Percentiles rank a stretch among this genome's conserved stretches.
Evolutionary conservation across 1,140 invertebrate species (phyloP).

Genomic region (Mylabris phalerata): DNA sequence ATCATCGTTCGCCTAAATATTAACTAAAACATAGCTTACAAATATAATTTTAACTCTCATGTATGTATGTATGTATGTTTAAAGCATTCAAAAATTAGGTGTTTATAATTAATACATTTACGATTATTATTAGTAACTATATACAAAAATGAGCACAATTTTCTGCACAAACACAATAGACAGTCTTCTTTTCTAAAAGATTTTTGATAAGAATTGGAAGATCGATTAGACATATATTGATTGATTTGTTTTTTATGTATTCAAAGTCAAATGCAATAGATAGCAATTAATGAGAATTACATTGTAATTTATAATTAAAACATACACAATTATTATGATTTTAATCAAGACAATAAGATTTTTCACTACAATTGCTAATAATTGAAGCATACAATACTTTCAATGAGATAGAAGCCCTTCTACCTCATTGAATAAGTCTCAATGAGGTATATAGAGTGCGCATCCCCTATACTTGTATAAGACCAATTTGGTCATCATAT

Average conservation of each 20-base stretch:
- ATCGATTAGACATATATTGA: background rate
- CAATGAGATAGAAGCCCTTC: no score
- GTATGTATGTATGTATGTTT: conserved; percentile 21
- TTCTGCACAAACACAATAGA: background rate
- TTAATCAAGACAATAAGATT: background rate
- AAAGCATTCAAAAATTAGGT: conserved; percentile 30
- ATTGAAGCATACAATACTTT: background rate
- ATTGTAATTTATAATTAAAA: background rate
- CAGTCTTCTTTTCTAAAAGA: background rate
- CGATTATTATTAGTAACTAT: conserved; percentile 27
- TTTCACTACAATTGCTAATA: background rate
- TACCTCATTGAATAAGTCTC: no score
- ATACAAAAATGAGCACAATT: conserved; percentile 26
- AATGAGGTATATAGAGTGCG: no score
- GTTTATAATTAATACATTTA: conserved; percentile 14
- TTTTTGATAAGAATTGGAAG: conserved; percentile 10
- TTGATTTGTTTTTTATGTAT: no score
- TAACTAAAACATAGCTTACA: conserved; percentile 17
- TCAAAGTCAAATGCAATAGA: no score
- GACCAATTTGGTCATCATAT: no score
- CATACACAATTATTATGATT: background rate
- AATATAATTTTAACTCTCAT: conserved; percentile 9
- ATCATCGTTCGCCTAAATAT: conserved; percentile 6
- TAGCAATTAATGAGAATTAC: no score
- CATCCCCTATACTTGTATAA: no score